Percentiles rank a stretch among this genome's conserved stretches.
phyloP scores from a whole-genome alignment of 2,888 invertebrate species.

The Tipula lateralis region DNA sequence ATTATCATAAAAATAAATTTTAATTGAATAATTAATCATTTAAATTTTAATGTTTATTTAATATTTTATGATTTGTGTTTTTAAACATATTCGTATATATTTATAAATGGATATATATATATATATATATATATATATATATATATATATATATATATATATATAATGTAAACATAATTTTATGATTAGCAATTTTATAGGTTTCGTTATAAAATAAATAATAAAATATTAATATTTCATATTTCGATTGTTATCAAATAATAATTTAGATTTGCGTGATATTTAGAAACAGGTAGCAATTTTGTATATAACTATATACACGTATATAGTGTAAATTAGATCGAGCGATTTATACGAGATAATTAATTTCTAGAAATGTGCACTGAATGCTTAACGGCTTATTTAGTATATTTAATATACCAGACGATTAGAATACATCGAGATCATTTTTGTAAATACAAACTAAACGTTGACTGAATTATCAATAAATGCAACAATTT shows the following conservation, averaged over 20 bases:
- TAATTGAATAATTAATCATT: slow-evolving; percentile 24
- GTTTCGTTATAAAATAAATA: neutral
- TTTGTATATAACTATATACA: neutral
- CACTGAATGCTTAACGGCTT: neutral
- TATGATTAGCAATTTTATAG: neutral
- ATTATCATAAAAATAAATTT: neutral
- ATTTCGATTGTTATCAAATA: neutral
- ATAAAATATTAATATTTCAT: neutral
- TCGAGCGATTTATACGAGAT: neutral
- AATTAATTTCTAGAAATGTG: neutral
- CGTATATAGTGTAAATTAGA: neutral
- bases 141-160: no score
- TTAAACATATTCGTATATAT: neutral
- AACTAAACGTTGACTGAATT: neutral
- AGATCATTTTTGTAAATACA: neutral
- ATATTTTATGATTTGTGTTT: neutral
- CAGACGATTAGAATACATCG: neutral
- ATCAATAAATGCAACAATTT: slow-evolving; percentile 5
- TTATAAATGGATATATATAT: no score
- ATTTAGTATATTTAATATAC: neutral
- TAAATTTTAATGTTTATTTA: slow-evolving; percentile 9
- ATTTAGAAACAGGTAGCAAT: neutral
- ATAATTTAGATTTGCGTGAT: neutral
- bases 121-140: no score
- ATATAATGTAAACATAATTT: no score